These are phyloP conservation scores for Megalops atlanticus DNA, from an alignment of 2,113 vertebrate species.

Conservation along the genomic window DNA sequence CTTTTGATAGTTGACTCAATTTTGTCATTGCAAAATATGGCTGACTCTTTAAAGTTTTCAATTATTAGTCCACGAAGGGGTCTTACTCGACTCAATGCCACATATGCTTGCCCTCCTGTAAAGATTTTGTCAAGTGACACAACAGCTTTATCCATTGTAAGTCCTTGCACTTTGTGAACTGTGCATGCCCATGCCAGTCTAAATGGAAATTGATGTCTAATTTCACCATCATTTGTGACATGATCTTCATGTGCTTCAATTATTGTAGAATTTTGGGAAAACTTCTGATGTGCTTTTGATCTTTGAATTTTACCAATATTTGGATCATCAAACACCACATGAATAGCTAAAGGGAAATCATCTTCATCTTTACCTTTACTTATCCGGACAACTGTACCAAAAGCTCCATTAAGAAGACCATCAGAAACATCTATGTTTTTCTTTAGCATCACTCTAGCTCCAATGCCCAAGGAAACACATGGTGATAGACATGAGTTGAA, in stretches of 20 bases:
- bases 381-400: not conserved
- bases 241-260: not conserved
- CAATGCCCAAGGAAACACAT: not conserved
- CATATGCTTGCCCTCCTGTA: not conserved
- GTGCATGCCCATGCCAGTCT: constrained; percentile 3
- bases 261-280: not conserved
- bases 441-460: not conserved
- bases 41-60: too few relatives aligned
- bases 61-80: not conserved
- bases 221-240: not conserved
- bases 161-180: too few relatives aligned
- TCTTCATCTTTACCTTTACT: not conserved
- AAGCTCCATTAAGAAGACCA: constrained; percentile 5
- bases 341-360: constrained; percentile 2
- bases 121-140: not conserved
- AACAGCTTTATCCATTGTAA: constrained; percentile 4
- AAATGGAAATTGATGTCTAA: constrained; percentile 5
- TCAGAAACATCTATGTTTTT: constrained; percentile 12
- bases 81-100: not conserved
- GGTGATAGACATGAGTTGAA: not conserved
- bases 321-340: not conserved
- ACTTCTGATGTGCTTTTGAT: not conserved
- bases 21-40: too few relatives aligned
- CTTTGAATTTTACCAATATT: not conserved
- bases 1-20: too few relatives aligned